Percentiles rank a stretch among this genome's conserved stretches.
phyloP scores from a whole-genome alignment of 2,888 invertebrate genomes.

The Lypha dubia region DNA sequence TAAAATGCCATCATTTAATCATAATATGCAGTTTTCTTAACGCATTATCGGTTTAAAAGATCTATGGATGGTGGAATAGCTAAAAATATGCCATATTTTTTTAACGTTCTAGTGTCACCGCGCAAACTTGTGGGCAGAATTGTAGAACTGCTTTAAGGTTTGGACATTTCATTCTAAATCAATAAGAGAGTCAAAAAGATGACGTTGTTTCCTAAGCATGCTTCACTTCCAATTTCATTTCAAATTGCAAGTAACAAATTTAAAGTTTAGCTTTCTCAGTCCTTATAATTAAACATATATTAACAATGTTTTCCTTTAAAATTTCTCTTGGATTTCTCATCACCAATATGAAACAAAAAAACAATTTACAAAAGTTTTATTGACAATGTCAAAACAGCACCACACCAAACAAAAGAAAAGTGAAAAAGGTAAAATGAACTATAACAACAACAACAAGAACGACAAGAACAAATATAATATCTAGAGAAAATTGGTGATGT shows the following conservation, averaged over 20 bases:
- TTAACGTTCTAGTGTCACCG: too few species aligned
- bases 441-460: background rate
- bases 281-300: background rate
- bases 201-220: too few species aligned
- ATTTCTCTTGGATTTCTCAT: background rate
- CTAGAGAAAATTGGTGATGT: slow-evolving; percentile 36
- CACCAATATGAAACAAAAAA: background rate
- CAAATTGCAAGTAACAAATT: background rate
- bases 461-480: too few species aligned
- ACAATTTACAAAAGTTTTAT: slow-evolving; percentile 20
- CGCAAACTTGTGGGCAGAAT: too few species aligned
- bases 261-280: background rate
- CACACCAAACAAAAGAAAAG: background rate
- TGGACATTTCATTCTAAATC: background rate
- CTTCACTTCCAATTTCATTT: background rate
- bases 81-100: too few species aligned
- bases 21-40: too few species aligned
- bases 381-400: slow-evolving; percentile 25
- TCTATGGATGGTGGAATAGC: too few species aligned
- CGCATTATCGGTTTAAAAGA: too few species aligned
- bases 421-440: background rate
- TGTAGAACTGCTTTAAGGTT: too few species aligned
- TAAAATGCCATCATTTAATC: too few species aligned
- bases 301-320: slow-evolving; percentile 4
- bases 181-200: too few species aligned